Base-by-base conservation (phyloP, 2,888 invertebrate genomes). In the Standfussiana lucernea region DNA sequence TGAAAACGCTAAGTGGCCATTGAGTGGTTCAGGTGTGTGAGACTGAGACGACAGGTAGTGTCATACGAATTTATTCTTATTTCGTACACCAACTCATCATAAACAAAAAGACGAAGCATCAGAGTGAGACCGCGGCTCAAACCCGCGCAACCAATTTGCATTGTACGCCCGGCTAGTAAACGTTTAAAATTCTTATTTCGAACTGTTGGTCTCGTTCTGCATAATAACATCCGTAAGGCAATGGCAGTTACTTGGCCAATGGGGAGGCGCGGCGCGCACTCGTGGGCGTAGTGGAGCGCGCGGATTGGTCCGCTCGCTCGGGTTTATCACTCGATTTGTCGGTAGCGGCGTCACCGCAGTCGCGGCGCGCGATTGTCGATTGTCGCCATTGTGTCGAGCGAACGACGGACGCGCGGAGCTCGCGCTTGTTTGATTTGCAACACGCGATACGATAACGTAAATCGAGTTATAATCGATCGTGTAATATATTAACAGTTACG, bases 231-330 rank as follows among this genome's bases (percentile, higher is more conserved):
- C 95, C 95, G 95, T 94, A 95, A 96, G 96, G 96, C 93, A 95
- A 96, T 95, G 95, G 95, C 95, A 96, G 95, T 94, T 95, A 93
- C 95, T 95, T 96, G 93, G 92, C 97, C 96, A 97, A 97, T 97
- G 86, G 92, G 90, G 89, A 93, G 89, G 93, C 95, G 91, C 93
- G 90, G 91, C 92, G 87, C 90, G 89, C 88, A 89, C 89, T 94
- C 96, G 97, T 95, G 96, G 96, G 96, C 97, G 97, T 94, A 93
- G 92, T 93, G 93, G 87, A 86, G 93, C 87, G 85, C 86, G 80
- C 86, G 86, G 89, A 96, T 97, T 97, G 96, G 96, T 88, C 85
- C 93, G 91, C 87, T 84, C 90, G 91, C 89, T 91, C 92, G 91
- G 93, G 94, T 94, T 96, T 95, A 95, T 96, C 95, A 95, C 95